Base-by-base conservation (phyloP, 2,113 vertebrate species). In the Jaculus jaculus region DNA sequence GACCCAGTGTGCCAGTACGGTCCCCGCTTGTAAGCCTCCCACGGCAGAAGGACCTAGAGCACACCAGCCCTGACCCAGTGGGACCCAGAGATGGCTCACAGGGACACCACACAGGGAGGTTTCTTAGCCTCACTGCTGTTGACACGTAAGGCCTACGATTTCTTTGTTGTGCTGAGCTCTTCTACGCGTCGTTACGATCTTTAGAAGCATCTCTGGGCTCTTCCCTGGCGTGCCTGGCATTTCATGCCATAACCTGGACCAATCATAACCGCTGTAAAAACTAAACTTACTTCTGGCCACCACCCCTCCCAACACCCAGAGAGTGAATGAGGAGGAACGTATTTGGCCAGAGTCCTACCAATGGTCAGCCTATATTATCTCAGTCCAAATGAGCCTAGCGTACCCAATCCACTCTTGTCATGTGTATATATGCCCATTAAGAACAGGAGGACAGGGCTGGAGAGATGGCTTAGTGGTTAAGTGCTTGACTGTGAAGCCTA, bases 21-120 rank as follows among this genome's bases (percentile, higher is more conserved):
- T 10, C 5, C 18, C 82, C 34, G 12, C 65, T 93, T 87, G 68
- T 60, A 90, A 68, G 95, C 18, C 13, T 10, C 15, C 87, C 10
- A 54, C 10, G 60, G 26, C 10, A 28, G 3, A 11, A 3, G 4
- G 32, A n/a, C 37, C 16, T 8, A 72, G 39, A 0, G 1, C 58
- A 58, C 21, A 21, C 74, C 3, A 10, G n/a, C 30, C 30, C 20
- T 24, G 82, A 15, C 6, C 32, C 74, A 8, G 5, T 28, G 21
- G 32, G 30, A 24, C 60, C 47, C 12, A 15, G 8, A 39, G 4
- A 61, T 3, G 37, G 28, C n/a, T 7, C 28, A 28, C 30, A 72
- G 72, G 60, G 73, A 54, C 7, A 30, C 26, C 7, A 32, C 0
- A n/a, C 12, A 3, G 7, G 47, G 32, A 30, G 24, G 28, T 18